Evolutionary conservation across 2,797 vertebrate species (phyloP).

Genomic region (Leptatherina wallacei): DNA sequence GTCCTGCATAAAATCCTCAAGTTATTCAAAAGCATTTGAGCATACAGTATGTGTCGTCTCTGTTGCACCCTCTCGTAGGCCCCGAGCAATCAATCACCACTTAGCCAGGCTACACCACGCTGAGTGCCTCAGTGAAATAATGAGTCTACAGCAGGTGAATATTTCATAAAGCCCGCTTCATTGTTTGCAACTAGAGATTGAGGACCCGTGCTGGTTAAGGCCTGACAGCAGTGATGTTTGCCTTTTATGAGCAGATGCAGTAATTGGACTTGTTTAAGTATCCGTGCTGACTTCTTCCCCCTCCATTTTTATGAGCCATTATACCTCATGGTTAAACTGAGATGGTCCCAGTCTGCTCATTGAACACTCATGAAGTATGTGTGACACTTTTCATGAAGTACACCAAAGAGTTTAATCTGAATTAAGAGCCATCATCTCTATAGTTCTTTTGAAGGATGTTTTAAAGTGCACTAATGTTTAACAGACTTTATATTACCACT

Average conservation of each 20-base stretch:
- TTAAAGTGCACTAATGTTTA: not conserved
- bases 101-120: constrained; percentile 66
- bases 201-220: constrained; percentile 41
- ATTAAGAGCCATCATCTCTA: constrained; percentile 7
- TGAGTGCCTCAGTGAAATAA: constrained; percentile 71
- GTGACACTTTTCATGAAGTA: constrained; percentile 13
- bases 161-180: constrained; percentile 62
- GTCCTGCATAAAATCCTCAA: constrained; percentile 44
- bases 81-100: constrained; percentile 77
- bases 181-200: constrained; percentile 60
- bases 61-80: constrained; percentile 46
- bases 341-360: constrained; percentile 6
- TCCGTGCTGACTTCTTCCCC: constrained; percentile 36
- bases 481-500: not conserved
- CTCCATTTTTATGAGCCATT: constrained; percentile 34
- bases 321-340: constrained; percentile 40
- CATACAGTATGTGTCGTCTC: constrained; percentile 37
- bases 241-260: constrained; percentile 37
- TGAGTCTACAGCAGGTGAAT: constrained; percentile 78
- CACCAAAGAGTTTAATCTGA: constrained; percentile 23
- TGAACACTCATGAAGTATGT: constrained; percentile 10
- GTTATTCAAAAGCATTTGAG: constrained; percentile 22
- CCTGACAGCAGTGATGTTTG: constrained; percentile 47
- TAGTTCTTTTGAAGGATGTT: constrained; percentile 1
- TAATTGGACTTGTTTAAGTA: constrained; percentile 54